phyloP scores from a whole-genome alignment of 2,113 vertebrate genomes.

The Elachura formosa region DNA sequence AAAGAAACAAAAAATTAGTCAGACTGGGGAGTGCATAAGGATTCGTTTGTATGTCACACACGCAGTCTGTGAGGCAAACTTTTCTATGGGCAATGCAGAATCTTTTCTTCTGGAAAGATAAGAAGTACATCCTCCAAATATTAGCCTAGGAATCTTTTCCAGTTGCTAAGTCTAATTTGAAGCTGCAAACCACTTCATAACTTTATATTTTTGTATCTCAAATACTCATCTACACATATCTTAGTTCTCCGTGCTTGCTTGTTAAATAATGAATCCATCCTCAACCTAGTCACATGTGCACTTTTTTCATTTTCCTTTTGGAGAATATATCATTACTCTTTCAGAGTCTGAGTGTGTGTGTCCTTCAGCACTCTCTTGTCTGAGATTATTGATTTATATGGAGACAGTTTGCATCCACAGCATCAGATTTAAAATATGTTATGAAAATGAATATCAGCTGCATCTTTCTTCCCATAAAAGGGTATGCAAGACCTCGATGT shows the following conservation, averaged over 20 bases:
- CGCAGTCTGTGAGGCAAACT: not conserved
- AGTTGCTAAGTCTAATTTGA: not conserved
- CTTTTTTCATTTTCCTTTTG: not conserved
- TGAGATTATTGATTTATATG: not conserved
- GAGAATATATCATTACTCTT: not conserved
- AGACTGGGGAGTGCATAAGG: not conserved
- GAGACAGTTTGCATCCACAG: not conserved
- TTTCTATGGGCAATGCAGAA: not conserved
- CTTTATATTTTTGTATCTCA: not conserved
- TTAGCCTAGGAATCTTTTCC: not conserved
- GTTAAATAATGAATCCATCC: not conserved
- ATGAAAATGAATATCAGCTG: not conserved
- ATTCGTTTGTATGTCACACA: not conserved
- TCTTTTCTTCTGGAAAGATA: not conserved
- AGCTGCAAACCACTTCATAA: not conserved
- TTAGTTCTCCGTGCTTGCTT: not conserved
- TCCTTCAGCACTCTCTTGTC: not conserved
- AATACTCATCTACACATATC: not conserved
- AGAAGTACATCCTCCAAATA: not conserved
- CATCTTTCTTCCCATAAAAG: not conserved
- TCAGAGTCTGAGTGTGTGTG: not conserved
- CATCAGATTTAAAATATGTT: not conserved
- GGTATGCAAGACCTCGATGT: not conserved
- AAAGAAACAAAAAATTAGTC: not conserved
- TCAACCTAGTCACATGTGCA: fast-evolving